Conservation (phyloP, 2,888 invertebrate genomes). For the Lottia gigantea region DNA sequence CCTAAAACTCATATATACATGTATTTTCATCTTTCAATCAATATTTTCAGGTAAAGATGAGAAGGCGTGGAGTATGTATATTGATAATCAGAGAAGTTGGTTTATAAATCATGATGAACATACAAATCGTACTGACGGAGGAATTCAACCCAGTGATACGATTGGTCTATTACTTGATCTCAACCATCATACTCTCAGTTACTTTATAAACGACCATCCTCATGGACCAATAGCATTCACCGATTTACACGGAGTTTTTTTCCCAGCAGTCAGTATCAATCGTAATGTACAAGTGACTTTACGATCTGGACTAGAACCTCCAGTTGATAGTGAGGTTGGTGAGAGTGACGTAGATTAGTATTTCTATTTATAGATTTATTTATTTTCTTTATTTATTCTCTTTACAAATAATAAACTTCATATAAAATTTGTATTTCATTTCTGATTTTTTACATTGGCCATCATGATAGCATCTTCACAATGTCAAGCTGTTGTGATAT, state of each 20-base stretch:
- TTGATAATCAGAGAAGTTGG: constrained; percentile 94
- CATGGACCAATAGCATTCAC: constrained; percentile 94
- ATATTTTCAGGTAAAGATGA: constrained; percentile 87
- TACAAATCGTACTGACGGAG: constrained; percentile 90
- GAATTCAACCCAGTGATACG: constrained; percentile 84
- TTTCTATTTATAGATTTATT: too few species aligned
- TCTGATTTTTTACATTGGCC: too few species aligned
- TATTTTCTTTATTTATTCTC: too few species aligned
- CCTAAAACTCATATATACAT: too few species aligned
- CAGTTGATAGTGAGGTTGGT: constrained; percentile 67
- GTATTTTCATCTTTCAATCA: too few species aligned
- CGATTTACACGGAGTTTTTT: constrained; percentile 84
- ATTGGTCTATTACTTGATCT: constrained; percentile 94
- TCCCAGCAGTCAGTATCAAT: constrained; percentile 98
- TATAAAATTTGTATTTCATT: too few species aligned
- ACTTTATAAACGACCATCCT: constrained; percentile 93
- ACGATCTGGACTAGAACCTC: constrained; percentile 92
- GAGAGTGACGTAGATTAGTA: constrained; percentile 45
- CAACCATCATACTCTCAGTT: constrained; percentile 87
- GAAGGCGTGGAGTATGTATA: constrained; percentile 98
- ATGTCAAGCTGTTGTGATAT: too few species aligned
- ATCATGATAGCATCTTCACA: too few species aligned
- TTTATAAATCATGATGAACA: constrained; percentile 96
- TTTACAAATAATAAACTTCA: too few species aligned
- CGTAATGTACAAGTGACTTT: constrained; percentile 93